Base-by-base conservation (phyloP, 2,113 vertebrate species). In the Rhodinocichla rosea region DNA sequence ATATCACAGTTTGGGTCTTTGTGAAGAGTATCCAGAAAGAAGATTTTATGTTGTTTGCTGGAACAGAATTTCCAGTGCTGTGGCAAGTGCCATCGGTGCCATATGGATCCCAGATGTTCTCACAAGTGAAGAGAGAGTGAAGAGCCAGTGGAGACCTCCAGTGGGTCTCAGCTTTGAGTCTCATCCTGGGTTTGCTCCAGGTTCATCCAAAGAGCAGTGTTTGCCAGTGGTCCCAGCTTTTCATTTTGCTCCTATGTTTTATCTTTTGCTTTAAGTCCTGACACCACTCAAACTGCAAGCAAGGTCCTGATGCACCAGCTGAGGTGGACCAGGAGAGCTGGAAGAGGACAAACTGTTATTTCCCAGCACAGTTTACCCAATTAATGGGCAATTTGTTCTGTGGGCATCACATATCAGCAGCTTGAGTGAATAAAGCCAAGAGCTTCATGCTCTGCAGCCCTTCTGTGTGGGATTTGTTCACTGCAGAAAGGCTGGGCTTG, bases 1-100 rank as follows among this genome's bases (percentile, higher is more conserved):
- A 78, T 78, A 82, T 63, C 94, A 95, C 75, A 56, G 22, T 79
- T 91, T 78, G 81, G 65, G 90, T 78, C 89, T 94, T 88, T 62
- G 79, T 10, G 53, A 91, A 30, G 60, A 39, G 9, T 24, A 92
- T 56, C 79, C 68, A 78, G 55, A 32, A 85, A 55, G 63, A 65
- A 60, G 62, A 39, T 39, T 70, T 91, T 45, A 2, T 77, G 68
- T 44, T 49, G 80, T 47, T 49, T 68, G 77, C 68, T 78, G 28
- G 42, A 60, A 39, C 26, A 87, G 79, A 84, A 63, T 67, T 90
- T 69, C 69, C 78, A 89, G 33, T 6, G 10, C 60, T 89, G 49
- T 89, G 83, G 91, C 64, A 82, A 92, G 78, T 91, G 70, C 86
- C 75, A 32, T 9, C 1, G 6, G 60, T 45, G 55, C 69, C 91